Conservation (phyloP, 2,113 vertebrate species). For the Elgaria multicarinata region DNA sequence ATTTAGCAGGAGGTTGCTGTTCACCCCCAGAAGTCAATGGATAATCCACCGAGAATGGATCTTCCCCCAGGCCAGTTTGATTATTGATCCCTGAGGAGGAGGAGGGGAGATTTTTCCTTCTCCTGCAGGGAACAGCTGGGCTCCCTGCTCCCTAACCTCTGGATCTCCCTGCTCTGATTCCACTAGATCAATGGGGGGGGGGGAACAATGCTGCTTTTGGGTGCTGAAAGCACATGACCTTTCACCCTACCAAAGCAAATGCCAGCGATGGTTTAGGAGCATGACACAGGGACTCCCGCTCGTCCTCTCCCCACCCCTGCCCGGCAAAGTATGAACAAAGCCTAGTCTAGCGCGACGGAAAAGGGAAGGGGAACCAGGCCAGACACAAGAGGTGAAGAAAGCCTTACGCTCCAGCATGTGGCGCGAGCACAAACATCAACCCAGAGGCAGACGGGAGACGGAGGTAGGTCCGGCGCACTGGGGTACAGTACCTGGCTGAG, state of each 20-base stretch:
- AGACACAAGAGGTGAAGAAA: conserved; percentile 58
- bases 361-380: neutral
- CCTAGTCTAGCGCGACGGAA: neutral
- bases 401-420: conserved; percentile 89
- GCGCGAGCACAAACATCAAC: conserved; percentile 84
- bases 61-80: neutral
- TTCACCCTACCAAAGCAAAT: too few species aligned
- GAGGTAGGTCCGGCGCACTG: conserved; percentile 67
- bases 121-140: neutral
- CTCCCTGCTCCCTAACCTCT: too few species aligned
- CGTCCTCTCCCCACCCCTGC: neutral
- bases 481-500: conserved; percentile 85
- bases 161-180: fast-evolving
- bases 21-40: too few species aligned
- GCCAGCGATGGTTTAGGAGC: too few species aligned
- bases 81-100: neutral
- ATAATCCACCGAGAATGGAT: neutral
- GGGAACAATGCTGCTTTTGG: neutral
- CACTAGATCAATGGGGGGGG: too few species aligned
- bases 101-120: neutral
- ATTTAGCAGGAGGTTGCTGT: neutral
- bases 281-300: neutral
- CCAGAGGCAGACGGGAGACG: conserved; percentile 76
- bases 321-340: too few species aligned
- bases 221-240: too few species aligned